phyloP scores from a whole-genome alignment of 2,113 vertebrate species.

The Paraplagusia blochii region DNA sequence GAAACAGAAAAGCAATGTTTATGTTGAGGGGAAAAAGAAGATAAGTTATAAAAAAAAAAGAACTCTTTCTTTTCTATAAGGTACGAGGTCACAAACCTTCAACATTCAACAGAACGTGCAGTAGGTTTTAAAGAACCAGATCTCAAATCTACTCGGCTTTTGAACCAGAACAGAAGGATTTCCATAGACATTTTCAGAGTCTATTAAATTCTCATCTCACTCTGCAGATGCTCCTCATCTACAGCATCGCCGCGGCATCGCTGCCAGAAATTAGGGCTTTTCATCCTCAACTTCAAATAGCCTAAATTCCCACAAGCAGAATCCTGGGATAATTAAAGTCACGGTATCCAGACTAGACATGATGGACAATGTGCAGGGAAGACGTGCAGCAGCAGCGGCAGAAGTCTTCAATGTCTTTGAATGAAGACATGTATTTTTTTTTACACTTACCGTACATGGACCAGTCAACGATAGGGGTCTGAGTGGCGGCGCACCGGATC shows the following conservation, averaged over 20 bases:
- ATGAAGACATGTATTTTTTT: neutral
- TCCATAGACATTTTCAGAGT: constrained; percentile 4
- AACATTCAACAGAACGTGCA: neutral
- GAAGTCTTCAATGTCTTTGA: constrained; percentile 20
- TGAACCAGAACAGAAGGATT: neutral
- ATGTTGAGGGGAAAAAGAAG: neutral
- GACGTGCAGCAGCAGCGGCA: neutral
- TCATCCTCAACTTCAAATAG: constrained; percentile 34
- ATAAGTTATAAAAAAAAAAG: neutral
- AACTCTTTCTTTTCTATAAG: no score
- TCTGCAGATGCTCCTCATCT: constrained; percentile 1
- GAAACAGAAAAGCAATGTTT: neutral
- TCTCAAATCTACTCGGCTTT: neutral
- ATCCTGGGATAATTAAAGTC: constrained; percentile 33
- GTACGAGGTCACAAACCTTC: neutral
- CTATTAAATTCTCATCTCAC: constrained; percentile 10
- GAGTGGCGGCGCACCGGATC: constrained; percentile 59
- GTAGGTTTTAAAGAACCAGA: neutral
- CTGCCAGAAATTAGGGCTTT: constrained; percentile 10
- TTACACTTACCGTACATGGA: constrained; percentile 64
- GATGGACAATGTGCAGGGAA: constrained; percentile 1
- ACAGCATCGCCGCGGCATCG: neutral
- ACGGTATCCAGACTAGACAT: constrained; percentile 9
- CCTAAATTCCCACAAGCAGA: constrained; percentile 22
- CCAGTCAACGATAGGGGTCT: constrained; percentile 67